phyloP scores from a whole-genome alignment of 2,113 vertebrate genomes.

The Gobio gobio region DNA sequence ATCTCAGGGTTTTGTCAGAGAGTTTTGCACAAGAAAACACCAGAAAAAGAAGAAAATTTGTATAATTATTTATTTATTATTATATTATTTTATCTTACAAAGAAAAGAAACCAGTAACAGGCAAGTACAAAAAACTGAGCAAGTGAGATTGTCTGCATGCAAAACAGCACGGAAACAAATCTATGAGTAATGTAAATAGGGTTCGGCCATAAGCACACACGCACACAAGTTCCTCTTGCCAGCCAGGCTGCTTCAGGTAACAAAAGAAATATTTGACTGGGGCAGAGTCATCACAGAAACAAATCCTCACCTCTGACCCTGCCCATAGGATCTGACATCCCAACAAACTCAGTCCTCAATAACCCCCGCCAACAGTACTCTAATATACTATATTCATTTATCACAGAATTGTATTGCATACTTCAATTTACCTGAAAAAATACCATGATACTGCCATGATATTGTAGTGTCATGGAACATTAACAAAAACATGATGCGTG shows the following conservation, averaged over 20 bases:
- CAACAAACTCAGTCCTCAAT: not conserved
- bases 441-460: not conserved
- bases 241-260: not conserved
- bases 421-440: not conserved
- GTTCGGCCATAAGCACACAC: not conserved
- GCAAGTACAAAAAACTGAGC: not conserved
- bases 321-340: not conserved
- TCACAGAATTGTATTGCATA: not conserved
- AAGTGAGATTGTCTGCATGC: slow-evolving; percentile 5
- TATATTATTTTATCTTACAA: not conserved
- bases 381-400: not conserved
- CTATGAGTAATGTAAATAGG: slow-evolving; percentile 34
- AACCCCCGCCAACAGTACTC: not conserved
- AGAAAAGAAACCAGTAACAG: not conserved
- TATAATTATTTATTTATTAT: not conserved
- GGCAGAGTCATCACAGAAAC: slow-evolving; percentile 64
- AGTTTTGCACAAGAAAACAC: not conserved
- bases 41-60: not conserved
- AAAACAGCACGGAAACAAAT: slow-evolving; percentile 13
- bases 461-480: not conserved
- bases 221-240: not conserved
- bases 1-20: not conserved
- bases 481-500: not conserved
- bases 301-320: slow-evolving; percentile 54
- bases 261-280: slow-evolving; percentile 70